A percentile compares a stretch with the other conserved stretches of the same genome.
Evolutionary conservation across 1,140 invertebrate genomes (phyloP).

Genomic region (Rhopalosiphum maidis): DNA sequence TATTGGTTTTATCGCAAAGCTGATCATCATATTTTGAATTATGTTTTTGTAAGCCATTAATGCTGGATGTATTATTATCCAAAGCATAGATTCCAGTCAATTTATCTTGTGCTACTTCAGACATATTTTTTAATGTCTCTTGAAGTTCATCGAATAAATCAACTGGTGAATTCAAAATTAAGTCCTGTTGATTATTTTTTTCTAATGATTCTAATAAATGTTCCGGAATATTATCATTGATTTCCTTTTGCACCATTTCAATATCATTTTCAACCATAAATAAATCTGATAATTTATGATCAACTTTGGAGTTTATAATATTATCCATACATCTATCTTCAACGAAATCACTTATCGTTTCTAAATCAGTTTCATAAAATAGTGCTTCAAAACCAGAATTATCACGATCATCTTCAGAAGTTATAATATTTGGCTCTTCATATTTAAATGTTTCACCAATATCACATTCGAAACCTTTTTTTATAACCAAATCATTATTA

Average conservation of each 20-base stretch:
- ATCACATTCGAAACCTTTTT: slow-evolving; percentile 59
- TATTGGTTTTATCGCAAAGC: too few relatives aligned
- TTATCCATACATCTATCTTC: not conserved
- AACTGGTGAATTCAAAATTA: not conserved
- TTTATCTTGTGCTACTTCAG: not conserved
- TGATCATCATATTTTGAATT: not conserved
- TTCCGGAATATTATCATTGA: not conserved
- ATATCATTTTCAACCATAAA: not conserved
- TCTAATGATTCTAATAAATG: slow-evolving; percentile 18
- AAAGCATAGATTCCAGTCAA: too few relatives aligned
- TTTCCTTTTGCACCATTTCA: not conserved
- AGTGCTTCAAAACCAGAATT: slow-evolving; percentile 22
- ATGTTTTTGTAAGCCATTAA: not conserved
- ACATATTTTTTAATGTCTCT: not conserved
- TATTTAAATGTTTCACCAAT: slow-evolving; percentile 60
- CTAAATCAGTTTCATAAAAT: slow-evolving; percentile 36
- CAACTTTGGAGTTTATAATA: not conserved
- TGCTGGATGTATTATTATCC: too few relatives aligned
- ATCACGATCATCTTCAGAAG: slow-evolving; percentile 32
- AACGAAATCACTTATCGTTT: not conserved
- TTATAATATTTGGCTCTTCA: slow-evolving; percentile 58
- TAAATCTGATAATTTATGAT: not conserved
- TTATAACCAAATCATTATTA: slow-evolving; percentile 58
- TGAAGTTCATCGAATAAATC: not conserved
- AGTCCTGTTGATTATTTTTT: not conserved